Evolutionary conservation across 1,140 invertebrate genomes (phyloP).

Genomic region (Rhopalosiphum maidis): DNA sequence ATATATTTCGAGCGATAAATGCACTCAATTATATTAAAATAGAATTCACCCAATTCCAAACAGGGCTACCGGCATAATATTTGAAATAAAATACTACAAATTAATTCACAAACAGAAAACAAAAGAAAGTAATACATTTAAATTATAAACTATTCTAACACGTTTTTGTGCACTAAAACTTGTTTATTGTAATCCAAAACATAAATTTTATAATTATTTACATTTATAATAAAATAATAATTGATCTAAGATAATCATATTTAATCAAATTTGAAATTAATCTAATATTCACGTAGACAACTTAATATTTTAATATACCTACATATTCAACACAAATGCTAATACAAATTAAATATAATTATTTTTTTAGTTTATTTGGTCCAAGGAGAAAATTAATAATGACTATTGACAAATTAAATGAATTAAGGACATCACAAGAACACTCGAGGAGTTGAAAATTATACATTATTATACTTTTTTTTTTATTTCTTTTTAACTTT

Average conservation of each 20-base stretch:
- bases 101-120: neutral
- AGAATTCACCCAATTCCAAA: too few species aligned
- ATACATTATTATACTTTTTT: neutral
- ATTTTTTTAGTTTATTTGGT: slow-evolving; percentile 48
- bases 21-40: too few species aligned
- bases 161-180: neutral
- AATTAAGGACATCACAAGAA: slow-evolving; percentile 41
- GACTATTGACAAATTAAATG: slow-evolving; percentile 55
- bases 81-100: too few species aligned
- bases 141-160: neutral
- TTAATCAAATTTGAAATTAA: neutral
- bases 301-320: neutral
- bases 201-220: neutral
- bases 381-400: slow-evolving; percentile 54
- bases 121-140: neutral
- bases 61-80: too few species aligned
- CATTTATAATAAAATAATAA: too few species aligned
- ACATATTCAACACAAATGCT: neutral
- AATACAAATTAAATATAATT: neutral
- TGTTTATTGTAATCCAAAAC: neutral
- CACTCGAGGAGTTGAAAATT: slow-evolving; percentile 29
- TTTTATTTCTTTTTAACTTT: slow-evolving; percentile 15
- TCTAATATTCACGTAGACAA: too few species aligned
- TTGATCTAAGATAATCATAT: neutral
- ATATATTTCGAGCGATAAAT: too few species aligned